phyloP scores from a whole-genome alignment of 1,140 invertebrate genomes.

The Pogonomyrmex barbatus region DNA sequence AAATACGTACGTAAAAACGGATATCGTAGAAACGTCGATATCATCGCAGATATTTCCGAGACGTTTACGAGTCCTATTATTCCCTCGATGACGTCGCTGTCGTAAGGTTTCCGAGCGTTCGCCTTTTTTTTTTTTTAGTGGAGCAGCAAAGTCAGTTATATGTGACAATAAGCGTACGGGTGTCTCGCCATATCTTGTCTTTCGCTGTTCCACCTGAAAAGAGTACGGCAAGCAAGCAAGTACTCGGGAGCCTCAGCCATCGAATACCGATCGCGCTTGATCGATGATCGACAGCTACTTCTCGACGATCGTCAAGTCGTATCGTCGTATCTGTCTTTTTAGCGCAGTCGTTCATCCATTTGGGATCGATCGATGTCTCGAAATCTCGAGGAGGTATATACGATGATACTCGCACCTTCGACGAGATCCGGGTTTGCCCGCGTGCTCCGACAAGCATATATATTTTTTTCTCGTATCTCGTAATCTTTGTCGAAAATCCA shows the following conservation, averaged over 20 bases:
- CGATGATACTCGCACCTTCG: constrained; percentile 33
- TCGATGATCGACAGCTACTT: constrained; percentile 42
- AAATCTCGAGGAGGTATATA: constrained; percentile 19
- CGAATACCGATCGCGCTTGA: constrained; percentile 41
- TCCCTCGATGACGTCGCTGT: constrained; percentile 15
- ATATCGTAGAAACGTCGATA: constrained; percentile 6
- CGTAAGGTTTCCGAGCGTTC: constrained; percentile 5
- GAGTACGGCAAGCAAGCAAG: neutral
- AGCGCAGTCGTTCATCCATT: constrained; percentile 38
- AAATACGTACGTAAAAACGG: neutral
- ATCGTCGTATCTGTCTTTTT: constrained; percentile 3
- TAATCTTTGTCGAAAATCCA: constrained; percentile 16
- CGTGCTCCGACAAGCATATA: neutral
- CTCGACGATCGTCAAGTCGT: constrained; percentile 6
- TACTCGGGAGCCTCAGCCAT: constrained; percentile 17
- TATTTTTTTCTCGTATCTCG: neutral
- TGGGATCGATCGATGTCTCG: constrained; percentile 34
- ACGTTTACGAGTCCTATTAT: constrained; percentile 36
- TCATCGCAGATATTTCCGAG: constrained; percentile 43
- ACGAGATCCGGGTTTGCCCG: constrained; percentile 17
- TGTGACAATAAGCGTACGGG: constrained; percentile 18
- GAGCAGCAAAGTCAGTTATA: constrained; percentile 31
- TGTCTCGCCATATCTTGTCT: constrained; percentile 21
- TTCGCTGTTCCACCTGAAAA: constrained; percentile 4
- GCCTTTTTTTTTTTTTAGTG: neutral